phyloP scores from a whole-genome alignment of 2,113 vertebrate species.

The Mastomys coucha region DNA sequence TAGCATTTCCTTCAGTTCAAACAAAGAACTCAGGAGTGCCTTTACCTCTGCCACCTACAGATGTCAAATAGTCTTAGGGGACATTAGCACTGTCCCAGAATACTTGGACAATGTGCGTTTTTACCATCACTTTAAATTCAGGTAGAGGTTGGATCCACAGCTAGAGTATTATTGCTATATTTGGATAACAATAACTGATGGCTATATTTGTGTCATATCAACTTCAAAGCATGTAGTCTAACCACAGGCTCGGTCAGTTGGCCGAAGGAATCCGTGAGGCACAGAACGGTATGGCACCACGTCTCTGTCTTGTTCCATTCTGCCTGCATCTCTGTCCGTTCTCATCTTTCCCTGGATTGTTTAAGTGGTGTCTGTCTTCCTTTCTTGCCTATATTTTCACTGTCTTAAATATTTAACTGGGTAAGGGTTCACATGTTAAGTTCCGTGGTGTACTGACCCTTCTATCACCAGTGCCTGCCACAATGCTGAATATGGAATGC shows the following conservation, averaged over 20 bases:
- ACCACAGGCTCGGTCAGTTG: not conserved
- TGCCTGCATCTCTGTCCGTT: not conserved
- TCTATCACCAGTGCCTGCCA: not conserved
- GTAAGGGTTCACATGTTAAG: not conserved
- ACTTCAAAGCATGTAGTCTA: conserved; percentile 4
- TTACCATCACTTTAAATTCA: conserved; percentile 23
- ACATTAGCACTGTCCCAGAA: not conserved
- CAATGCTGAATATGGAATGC: not conserved
- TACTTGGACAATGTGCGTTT: not conserved
- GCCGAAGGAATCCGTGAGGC: not conserved
- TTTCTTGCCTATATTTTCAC: not conserved
- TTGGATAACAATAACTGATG: not conserved
- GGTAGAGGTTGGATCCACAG: not conserved
- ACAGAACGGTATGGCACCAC: not conserved
- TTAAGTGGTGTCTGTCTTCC: not conserved
- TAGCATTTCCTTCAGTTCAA: conserved; percentile 15
- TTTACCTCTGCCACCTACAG: not conserved
- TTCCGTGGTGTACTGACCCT: not conserved
- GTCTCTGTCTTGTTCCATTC: not conserved
- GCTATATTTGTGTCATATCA: not conserved
- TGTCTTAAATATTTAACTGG: not conserved
- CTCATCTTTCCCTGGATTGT: not conserved
- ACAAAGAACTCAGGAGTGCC: not conserved
- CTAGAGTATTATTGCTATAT: not conserved
- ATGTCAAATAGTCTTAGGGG: not conserved